Base-by-base conservation (phyloP, 2,888 invertebrate species). In the Dynastes tityus region DNA sequence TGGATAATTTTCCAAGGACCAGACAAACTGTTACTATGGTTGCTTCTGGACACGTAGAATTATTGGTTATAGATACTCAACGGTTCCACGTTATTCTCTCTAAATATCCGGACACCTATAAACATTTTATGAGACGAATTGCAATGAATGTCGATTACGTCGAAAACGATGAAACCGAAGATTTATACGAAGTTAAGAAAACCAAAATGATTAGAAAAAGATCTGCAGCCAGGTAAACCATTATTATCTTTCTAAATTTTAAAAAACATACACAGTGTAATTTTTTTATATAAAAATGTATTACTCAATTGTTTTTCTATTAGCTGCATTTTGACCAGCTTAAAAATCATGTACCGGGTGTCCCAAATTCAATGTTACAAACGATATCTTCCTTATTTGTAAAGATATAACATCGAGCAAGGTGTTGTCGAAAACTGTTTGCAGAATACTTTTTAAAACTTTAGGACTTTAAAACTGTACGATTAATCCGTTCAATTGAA, bases 1-100 rank as follows among this genome's bases (percentile, higher is more conserved):
- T 84, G 3, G 84, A 83, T 64, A 78, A 82, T 27, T 77, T 78
- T 63, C 29, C 49, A 8, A 74, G 77, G 37, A 79, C 68, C 0
- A 70, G 84, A 45, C 82, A 82, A 76, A 82, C 83, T 0, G 73
- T 84, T 61, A 82, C 83, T 6, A 82, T 84, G 81, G 82, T 84
- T 6, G 84, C 84, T 2, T 81, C 81, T 68, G 83, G 83, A 0
- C 83, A 84, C 73, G 81, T 84, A 0, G 83, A 84, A 76, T 73
- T 83, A 8, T 64, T 84, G 53, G 65, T 65, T 3, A 81, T 84
- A 51, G 22, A 61, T 16, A 83, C 79, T 11, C 13, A 32, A 0
- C 53, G 70, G 40, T 84, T 84, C 53, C 80, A 83, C 64, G n/a
- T 63, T 32, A 77, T 83, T n/a, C 65, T 84, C 6, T 78, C 81